Conservation (phyloP, 1,140 invertebrate genomes). For the Venturia canescens region DNA sequence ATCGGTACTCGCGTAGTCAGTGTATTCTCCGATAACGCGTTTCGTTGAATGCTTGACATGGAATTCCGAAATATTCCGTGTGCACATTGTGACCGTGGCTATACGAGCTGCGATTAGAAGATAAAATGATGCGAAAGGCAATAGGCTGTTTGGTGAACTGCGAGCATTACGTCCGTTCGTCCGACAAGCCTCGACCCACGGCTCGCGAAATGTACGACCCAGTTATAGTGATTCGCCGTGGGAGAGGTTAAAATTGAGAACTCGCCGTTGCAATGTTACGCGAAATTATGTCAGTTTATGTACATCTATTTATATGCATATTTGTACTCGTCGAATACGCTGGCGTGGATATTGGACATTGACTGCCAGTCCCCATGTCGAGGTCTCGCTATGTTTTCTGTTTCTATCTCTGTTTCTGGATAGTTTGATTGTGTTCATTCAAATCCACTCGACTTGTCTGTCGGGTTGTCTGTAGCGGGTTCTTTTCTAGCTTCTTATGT, state of each 20-base stretch:
- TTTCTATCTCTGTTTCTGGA: too few relatives aligned
- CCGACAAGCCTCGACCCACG: not conserved
- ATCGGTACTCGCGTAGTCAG: conserved; percentile 20
- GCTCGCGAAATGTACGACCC: not conserved
- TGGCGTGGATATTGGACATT: not conserved
- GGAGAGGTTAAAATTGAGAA: not conserved
- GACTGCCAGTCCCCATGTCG: too few relatives aligned
- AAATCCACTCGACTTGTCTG: too few relatives aligned
- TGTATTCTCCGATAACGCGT: not conserved
- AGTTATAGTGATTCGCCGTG: not conserved
- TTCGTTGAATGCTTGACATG: not conserved
- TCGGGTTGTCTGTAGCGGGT: too few relatives aligned
- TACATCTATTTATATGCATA: not conserved
- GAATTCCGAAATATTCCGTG: not conserved
- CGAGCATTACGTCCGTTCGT: not conserved
- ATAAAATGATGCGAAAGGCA: not conserved
- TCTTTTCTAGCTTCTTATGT: too few relatives aligned
- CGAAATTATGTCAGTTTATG: conserved; percentile 21
- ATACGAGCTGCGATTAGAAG: not conserved
- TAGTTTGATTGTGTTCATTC: too few relatives aligned
- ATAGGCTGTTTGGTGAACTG: not conserved
- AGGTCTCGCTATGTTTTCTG: too few relatives aligned
- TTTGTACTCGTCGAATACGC: too few relatives aligned
- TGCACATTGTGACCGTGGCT: not conserved
- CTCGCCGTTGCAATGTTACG: conserved; percentile 14